These are phyloP conservation scores for Saguinus imperator DNA, from an alignment of 2,113 vertebrate genomes.

Conservation along the genomic window DNA sequence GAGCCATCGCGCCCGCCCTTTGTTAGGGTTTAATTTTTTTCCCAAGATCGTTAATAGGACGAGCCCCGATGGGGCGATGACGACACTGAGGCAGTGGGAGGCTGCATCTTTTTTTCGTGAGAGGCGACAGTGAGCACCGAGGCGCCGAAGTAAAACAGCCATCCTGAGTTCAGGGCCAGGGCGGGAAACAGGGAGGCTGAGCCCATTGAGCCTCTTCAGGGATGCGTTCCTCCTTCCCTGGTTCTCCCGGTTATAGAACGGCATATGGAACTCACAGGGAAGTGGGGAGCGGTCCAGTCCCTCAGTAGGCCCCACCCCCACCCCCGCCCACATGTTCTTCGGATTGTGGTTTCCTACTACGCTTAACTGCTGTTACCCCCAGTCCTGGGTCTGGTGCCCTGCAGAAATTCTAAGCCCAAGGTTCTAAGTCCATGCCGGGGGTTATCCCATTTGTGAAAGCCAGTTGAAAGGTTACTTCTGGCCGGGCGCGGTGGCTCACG, in stretches of 20 bases:
- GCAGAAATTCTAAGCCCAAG: neutral
- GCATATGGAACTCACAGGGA: neutral
- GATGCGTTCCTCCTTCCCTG: rapidly evolving
- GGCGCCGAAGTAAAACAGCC: neutral
- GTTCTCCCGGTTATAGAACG: neutral
- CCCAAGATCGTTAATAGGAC: neutral
- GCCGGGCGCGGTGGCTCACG: too few species aligned
- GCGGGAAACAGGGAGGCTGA: neutral
- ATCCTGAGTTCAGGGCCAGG: neutral
- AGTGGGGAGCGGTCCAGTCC: too few species aligned
- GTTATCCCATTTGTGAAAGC: neutral
- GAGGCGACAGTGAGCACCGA: neutral
- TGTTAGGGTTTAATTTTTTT: neutral
- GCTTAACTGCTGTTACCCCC: too few species aligned
- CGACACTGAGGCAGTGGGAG: neutral
- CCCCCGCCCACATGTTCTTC: neutral
- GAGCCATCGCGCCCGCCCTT: too few species aligned
- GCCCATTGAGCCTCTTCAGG: neutral
- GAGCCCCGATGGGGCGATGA: neutral
- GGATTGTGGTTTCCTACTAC: neutral
- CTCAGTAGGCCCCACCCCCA: rapidly evolving
- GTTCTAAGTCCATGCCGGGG: too few species aligned
- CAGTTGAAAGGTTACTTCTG: neutral
- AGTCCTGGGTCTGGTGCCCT: neutral
- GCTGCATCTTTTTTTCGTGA: neutral